Evolutionary conservation across 2,113 vertebrate genomes (phyloP).

Genomic region (Pluvialis apricaria): DNA sequence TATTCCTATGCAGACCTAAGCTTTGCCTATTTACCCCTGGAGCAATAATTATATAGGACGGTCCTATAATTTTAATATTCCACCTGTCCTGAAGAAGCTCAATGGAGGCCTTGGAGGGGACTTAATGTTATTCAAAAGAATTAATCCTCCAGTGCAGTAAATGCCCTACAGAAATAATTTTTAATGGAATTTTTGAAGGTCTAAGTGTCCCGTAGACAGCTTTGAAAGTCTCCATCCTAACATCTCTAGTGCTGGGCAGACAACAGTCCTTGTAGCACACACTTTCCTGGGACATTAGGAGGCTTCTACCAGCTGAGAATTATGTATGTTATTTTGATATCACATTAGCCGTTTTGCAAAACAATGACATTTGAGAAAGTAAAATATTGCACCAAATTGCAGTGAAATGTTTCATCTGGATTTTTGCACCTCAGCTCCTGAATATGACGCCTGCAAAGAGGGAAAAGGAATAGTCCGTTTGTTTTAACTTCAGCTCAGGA

Average conservation of each 20-base stretch:
- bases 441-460: not conserved
- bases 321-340: not conserved
- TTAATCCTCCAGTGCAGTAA: not conserved
- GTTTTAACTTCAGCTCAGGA: not conserved
- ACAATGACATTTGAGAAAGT: not conserved
- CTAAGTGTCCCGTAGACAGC: not conserved
- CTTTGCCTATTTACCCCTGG: not conserved
- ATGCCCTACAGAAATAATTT: not conserved
- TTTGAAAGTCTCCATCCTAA: not conserved
- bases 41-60: not conserved
- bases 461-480: not conserved
- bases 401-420: not conserved
- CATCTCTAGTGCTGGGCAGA: not conserved
- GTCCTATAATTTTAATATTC: conserved; percentile 7
- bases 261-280: not conserved
- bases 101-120: not conserved
- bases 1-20: not conserved
- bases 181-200: not conserved
- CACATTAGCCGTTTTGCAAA: not conserved
- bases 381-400: not conserved
- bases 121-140: conserved; percentile 3
- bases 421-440: not conserved
- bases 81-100: not conserved
- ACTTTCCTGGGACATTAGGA: not conserved
- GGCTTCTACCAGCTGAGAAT: not conserved